Conservation (phyloP, 2,797 vertebrate genomes). For the Pteropus rufus region DNA sequence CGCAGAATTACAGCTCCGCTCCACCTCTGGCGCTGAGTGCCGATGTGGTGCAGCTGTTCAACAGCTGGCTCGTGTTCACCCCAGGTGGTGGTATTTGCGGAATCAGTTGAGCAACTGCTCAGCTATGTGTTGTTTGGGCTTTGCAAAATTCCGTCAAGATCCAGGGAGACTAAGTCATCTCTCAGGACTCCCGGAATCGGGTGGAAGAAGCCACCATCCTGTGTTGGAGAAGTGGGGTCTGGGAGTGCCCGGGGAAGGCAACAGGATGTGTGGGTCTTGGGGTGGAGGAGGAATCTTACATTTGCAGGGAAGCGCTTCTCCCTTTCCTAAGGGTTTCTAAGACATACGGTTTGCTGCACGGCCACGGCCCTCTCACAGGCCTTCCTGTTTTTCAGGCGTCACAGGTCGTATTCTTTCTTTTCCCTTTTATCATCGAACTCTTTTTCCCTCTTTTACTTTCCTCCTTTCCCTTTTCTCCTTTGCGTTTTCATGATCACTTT, state of each 20-base stretch:
- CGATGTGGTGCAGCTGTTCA: constrained; percentile 52
- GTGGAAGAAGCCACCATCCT: background rate
- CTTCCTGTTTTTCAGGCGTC: background rate
- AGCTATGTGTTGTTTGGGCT: background rate
- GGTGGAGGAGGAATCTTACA: background rate
- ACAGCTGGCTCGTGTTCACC: constrained; percentile 52
- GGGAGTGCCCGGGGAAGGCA: background rate
- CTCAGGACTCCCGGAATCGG: background rate
- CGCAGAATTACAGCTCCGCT: background rate
- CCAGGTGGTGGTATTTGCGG: constrained; percentile 51
- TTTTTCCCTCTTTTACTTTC: background rate
- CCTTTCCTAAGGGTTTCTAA: background rate
- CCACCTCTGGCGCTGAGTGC: background rate
- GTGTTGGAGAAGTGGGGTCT: background rate
- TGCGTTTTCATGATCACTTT: background rate
- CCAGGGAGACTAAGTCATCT: background rate
- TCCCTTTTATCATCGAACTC: background rate
- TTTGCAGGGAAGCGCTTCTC: background rate
- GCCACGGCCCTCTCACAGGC: background rate
- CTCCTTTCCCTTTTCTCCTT: background rate
- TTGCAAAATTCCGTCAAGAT: background rate
- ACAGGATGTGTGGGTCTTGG: background rate
- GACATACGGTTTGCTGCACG: background rate
- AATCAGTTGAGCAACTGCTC: constrained; percentile 27
- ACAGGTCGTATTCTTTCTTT: background rate